phyloP scores from a whole-genome alignment of 2,888 invertebrate species.

The Nomada goodeniana region DNA sequence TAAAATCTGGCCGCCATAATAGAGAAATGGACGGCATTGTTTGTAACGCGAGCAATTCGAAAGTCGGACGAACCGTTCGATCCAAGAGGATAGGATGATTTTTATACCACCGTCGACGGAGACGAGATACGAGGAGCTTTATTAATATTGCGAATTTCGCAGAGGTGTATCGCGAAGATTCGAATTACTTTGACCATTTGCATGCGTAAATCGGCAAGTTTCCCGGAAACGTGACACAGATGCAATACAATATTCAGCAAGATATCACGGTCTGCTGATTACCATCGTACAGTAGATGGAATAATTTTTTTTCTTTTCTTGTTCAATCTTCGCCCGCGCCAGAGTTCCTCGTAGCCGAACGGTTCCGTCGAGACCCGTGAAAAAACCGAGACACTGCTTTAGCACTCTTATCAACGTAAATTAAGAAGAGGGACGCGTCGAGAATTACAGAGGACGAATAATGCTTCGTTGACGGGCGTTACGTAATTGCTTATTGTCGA shows the following conservation, averaged over 20 bases:
- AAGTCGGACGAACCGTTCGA: background rate
- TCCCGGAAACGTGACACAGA: too few relatives aligned
- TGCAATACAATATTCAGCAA: too few relatives aligned
- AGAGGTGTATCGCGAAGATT: too few relatives aligned
- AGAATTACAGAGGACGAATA: slow-evolving; percentile 51
- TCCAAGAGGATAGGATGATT: background rate
- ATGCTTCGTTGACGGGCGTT: slow-evolving; percentile 47
- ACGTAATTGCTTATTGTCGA: slow-evolving; percentile 69
- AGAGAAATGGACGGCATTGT: background rate
- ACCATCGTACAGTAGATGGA: too few relatives aligned
- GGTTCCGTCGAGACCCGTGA: background rate
- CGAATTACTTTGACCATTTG: too few relatives aligned
- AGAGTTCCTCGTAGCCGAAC: background rate
- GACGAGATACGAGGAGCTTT: too few relatives aligned
- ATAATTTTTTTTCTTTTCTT: too few relatives aligned
- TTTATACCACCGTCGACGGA: too few relatives aligned
- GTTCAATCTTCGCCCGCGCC: too few relatives aligned
- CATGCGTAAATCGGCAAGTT: too few relatives aligned
- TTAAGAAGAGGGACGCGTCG: slow-evolving; percentile 27
- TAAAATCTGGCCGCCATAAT: background rate
- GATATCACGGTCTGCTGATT: too few relatives aligned
- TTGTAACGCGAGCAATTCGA: background rate
- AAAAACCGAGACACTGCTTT: background rate
- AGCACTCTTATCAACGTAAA: slow-evolving; percentile 21
- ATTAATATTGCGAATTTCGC: too few relatives aligned